These are phyloP conservation scores for Ameiurus melas DNA, from an alignment of 2,113 vertebrate species.

Conservation along the genomic window DNA sequence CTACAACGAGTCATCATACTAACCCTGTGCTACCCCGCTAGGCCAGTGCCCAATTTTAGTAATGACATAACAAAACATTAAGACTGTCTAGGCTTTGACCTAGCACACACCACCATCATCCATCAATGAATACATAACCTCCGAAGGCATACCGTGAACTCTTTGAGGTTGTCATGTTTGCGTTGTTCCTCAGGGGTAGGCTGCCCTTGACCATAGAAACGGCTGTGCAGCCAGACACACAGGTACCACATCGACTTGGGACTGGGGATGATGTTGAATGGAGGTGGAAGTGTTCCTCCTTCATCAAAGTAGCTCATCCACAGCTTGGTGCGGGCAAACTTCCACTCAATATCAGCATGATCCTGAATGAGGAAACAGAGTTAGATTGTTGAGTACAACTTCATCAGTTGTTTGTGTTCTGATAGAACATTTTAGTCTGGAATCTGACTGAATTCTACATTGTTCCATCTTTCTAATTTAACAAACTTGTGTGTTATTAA, in stretches of 20 bases:
- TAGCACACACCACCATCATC: background rate
- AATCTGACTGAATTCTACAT: background rate
- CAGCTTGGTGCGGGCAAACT: conserved; percentile 86
- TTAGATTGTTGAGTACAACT: background rate
- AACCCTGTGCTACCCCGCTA: background rate
- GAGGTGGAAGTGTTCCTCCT: conserved; percentile 85
- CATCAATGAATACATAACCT: background rate
- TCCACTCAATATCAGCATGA: conserved; percentile 89
- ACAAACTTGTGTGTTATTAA: too few relatives aligned
- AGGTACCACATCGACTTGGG: conserved; percentile 87
- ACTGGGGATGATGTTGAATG: conserved; percentile 86
- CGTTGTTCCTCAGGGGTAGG: conserved; percentile 71
- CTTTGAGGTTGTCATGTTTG: conserved; percentile 81
- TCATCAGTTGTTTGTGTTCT: background rate
- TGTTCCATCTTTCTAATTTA: too few relatives aligned
- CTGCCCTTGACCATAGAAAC: conserved; percentile 70
- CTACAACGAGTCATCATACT: background rate
- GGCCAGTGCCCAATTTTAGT: background rate
- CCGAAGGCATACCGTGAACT: conserved; percentile 77
- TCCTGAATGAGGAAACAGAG: conserved; percentile 66
- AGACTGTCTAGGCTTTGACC: background rate
- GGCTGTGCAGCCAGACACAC: conserved; percentile 81
- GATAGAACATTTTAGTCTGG: background rate
- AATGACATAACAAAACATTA: background rate
- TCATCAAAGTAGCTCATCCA: conserved; percentile 94